phyloP scores from a whole-genome alignment of 2,888 invertebrate genomes.

The Andrena flavipes region DNA sequence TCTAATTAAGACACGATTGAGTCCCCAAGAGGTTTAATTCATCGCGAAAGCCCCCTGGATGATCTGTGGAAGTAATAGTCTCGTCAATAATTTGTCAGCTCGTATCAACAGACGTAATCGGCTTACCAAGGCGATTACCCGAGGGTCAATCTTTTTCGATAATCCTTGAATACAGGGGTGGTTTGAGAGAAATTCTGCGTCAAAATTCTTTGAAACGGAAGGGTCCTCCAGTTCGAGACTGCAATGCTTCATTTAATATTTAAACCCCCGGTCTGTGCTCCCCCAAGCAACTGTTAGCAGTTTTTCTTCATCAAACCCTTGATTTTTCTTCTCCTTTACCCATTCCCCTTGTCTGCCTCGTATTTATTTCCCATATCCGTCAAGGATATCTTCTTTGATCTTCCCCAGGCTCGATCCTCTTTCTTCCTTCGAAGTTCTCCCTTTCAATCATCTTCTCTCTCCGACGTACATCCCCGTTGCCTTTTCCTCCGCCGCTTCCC shows the following conservation, averaged over 20 bases:
- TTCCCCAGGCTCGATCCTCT: neutral
- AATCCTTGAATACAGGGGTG: neutral
- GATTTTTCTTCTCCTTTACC: neutral
- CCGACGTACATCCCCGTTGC: no score
- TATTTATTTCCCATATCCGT: neutral
- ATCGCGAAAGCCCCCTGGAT: conserved; percentile 23
- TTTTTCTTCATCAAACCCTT: neutral
- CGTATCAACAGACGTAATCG: conserved; percentile 27
- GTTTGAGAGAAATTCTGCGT: conserved; percentile 5
- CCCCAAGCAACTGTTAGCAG: neutral
- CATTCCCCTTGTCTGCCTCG: neutral
- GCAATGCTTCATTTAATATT: conserved; percentile 31
- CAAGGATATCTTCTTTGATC: neutral
- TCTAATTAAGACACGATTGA: conserved; percentile 65
- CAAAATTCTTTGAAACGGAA: neutral
- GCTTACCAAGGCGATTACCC: conserved; percentile 31
- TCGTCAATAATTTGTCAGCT: conserved; percentile 57
- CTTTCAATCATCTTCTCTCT: conserved; percentile 11
- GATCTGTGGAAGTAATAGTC: conserved; percentile 32
- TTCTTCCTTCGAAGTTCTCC: neutral
- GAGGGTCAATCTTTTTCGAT: neutral
- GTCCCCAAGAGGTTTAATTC: conserved; percentile 62
- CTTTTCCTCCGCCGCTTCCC: neutral
- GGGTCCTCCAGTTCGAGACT: conserved; percentile 5
- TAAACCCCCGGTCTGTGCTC: neutral